Conservation (phyloP, 2,888 invertebrate genomes). For the Morpho achilles region DNA sequence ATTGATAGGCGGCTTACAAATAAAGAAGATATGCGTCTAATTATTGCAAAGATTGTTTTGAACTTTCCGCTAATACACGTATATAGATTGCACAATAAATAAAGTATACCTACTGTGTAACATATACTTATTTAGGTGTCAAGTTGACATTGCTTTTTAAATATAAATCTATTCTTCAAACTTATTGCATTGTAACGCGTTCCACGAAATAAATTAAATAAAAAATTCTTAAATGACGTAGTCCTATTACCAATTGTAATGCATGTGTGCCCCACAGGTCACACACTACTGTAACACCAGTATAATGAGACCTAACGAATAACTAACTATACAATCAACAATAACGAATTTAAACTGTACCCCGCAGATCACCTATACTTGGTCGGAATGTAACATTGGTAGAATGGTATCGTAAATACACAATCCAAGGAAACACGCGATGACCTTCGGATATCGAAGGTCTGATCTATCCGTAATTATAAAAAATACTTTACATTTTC, state of each 20-base stretch:
- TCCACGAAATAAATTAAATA: conserved; percentile 23
- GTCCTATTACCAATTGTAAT: conserved; percentile 71
- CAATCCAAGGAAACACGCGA: conserved; percentile 47
- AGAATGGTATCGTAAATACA: conserved; percentile 26
- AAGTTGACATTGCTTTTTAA: not conserved
- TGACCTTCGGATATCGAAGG: conserved; percentile 58
- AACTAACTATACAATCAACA: conserved; percentile 28
- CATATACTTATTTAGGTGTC: not conserved
- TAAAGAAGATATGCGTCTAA: not conserved
- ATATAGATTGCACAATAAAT: not conserved
- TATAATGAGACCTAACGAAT: conserved; percentile 38
- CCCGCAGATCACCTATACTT: conserved; percentile 38
- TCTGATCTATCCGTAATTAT: conserved; percentile 27
- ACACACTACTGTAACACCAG: conserved; percentile 47
- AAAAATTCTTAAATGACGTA: conserved; percentile 42
- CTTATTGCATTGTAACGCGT: conserved; percentile 12
- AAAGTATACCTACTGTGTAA: not conserved
- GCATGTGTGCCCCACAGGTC: conserved; percentile 61
- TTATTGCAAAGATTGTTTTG: not conserved
- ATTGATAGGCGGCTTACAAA: not conserved
- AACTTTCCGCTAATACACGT: not conserved
- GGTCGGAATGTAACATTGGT: conserved; percentile 37
- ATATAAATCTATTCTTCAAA: conserved; percentile 1
- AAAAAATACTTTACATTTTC: conserved; percentile 8
- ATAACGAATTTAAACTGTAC: conserved; percentile 19